These are phyloP conservation scores for Syrista parreyssii DNA, from an alignment of 2,888 invertebrate genomes.

Conservation along the genomic window DNA sequence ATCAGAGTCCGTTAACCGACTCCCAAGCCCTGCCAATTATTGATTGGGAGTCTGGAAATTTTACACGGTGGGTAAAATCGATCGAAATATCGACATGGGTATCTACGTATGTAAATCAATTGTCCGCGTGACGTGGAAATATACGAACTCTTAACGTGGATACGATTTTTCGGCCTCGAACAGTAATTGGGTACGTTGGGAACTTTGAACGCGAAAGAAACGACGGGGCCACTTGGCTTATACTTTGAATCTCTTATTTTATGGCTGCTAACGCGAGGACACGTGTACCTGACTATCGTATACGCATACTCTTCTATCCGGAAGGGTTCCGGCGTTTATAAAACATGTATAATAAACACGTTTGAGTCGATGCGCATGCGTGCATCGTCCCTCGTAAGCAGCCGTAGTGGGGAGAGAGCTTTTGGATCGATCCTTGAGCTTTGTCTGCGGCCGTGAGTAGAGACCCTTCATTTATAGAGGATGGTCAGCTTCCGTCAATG, in stretches of 20 bases:
- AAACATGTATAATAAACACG: conserved; percentile 51
- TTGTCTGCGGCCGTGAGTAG: conserved; percentile 41
- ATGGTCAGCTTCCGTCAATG: conserved; percentile 30
- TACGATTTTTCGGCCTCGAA: neutral
- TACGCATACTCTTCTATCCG: conserved; percentile 15
- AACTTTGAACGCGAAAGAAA: neutral
- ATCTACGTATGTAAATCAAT: conserved; percentile 25
- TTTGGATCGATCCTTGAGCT: conserved; percentile 44
- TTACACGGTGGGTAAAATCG: neutral
- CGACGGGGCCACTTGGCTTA: conserved; percentile 21
- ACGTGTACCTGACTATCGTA: conserved; percentile 30
- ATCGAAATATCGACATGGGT: neutral
- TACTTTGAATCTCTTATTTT: conserved; percentile 33
- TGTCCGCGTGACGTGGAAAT: conserved; percentile 43
- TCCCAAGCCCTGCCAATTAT: no score
- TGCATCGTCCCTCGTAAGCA: neutral
- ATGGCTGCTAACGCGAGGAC: conserved; percentile 27
- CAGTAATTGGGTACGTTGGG: neutral
- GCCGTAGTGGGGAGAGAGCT: conserved; percentile 25
- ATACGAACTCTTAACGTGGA: conserved; percentile 27
- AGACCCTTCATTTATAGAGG: conserved; percentile 26
- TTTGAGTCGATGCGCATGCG: conserved; percentile 39
- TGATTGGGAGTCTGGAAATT: no score
- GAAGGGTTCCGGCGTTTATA: conserved; percentile 32
- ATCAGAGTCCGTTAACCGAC: neutral